These are phyloP conservation scores for Cryptotis parvus DNA, from an alignment of 2,113 vertebrate species.

Conservation along the genomic window DNA sequence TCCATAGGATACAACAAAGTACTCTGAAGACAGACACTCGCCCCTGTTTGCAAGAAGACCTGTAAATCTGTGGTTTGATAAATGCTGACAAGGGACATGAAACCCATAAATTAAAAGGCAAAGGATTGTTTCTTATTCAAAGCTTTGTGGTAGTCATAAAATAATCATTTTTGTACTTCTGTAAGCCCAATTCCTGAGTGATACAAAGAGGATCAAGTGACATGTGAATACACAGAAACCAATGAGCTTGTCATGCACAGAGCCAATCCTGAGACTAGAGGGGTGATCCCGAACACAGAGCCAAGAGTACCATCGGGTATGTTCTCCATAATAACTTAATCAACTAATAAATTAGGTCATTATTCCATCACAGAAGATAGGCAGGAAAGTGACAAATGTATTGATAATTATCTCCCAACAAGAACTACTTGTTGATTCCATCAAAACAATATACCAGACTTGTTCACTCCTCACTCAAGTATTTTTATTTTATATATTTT, in stretches of 20 bases:
- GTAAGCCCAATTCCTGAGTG: not conserved
- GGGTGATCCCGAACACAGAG: no score
- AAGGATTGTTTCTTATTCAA: constrained; percentile 32
- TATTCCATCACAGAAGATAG: not conserved
- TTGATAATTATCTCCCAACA: not conserved
- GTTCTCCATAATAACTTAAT: no score
- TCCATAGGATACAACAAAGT: not conserved
- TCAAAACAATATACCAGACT: not conserved
- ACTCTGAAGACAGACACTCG: not conserved
- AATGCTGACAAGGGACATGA: constrained; percentile 18
- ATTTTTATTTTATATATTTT: no score
- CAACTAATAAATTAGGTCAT: not conserved
- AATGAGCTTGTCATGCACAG: no score
- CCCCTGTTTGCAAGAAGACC: not conserved
- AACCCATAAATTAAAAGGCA: not conserved
- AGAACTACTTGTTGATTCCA: not conserved
- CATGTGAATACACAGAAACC: not conserved
- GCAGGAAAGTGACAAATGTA: not conserved
- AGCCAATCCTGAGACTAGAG: not conserved
- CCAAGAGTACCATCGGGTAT: no score
- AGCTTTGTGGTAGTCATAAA: not conserved
- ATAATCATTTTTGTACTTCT: not conserved
- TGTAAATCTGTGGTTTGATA: not conserved
- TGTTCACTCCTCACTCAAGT: no score
- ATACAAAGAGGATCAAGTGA: not conserved